Percentiles rank a stretch among this genome's conserved stretches.
Evolutionary conservation across 1,140 invertebrate genomes (phyloP).

Genomic region (Orchestia grillus): DNA sequence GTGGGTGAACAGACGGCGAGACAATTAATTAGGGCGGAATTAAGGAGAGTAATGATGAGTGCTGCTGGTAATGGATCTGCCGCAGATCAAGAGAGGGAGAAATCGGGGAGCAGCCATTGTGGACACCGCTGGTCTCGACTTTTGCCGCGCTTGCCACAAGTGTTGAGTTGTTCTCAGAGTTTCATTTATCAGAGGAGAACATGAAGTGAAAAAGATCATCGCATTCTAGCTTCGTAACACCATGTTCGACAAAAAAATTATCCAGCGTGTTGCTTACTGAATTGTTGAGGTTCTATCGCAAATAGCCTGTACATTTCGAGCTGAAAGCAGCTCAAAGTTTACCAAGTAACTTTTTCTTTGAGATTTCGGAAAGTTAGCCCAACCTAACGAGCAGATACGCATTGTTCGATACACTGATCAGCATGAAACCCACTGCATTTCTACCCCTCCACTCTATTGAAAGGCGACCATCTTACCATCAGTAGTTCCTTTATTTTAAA

Average conservation of each 20-base stretch:
- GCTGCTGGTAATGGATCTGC: conserved; percentile 12
- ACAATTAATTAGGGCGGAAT: conserved; percentile 8
- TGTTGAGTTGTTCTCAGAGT: not conserved
- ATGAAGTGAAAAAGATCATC: not conserved
- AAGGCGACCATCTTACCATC: too few species aligned
- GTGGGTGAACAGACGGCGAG: not conserved
- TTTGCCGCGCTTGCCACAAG: not conserved
- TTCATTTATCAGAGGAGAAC: too few species aligned
- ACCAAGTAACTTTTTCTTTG: too few species aligned
- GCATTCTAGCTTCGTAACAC: not conserved
- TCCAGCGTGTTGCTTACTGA: too few species aligned
- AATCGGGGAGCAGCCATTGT: not conserved
- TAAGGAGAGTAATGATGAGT: conserved; percentile 45
- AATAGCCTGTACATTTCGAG: not conserved
- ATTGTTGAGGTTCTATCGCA: not conserved
- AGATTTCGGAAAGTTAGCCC: too few species aligned
- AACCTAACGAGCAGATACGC: too few species aligned
- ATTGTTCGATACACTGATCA: too few species aligned
- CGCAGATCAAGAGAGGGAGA: not conserved
- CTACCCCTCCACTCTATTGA: too few species aligned
- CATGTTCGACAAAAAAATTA: not conserved
- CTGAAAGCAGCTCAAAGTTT: too few species aligned
- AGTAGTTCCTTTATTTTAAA: too few species aligned
- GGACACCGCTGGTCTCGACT: not conserved
- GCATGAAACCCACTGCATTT: too few species aligned